These are phyloP conservation scores for Alcedo atthis DNA, from an alignment of 2,797 vertebrate species.

Conservation along the genomic window DNA sequence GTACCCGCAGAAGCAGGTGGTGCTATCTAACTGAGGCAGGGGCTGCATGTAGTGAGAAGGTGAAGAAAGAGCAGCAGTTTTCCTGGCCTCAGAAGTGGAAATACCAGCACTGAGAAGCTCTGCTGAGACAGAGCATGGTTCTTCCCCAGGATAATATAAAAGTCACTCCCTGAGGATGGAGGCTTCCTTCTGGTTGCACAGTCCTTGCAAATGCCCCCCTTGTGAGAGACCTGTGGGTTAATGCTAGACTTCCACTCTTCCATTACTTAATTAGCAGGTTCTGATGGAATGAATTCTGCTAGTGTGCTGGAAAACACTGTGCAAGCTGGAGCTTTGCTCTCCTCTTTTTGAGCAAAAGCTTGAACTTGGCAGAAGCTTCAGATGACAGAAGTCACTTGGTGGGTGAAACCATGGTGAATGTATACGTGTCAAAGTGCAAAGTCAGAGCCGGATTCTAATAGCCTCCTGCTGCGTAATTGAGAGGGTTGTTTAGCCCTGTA, in stretches of 20 bases:
- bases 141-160: neutral
- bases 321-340: neutral
- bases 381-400: neutral
- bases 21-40: neutral
- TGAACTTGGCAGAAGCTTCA: neutral
- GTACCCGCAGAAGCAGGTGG: neutral
- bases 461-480: neutral
- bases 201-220: neutral
- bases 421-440: neutral
- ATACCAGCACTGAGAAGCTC: neutral
- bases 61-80: neutral
- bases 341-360: neutral
- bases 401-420: neutral
- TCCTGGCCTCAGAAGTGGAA: constrained; percentile 19
- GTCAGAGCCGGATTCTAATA: neutral
- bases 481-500: neutral
- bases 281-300: neutral
- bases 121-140: neutral
- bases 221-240: neutral
- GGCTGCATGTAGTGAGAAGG: neutral
- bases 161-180: neutral
- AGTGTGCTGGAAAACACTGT: neutral
- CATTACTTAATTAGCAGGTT: neutral
- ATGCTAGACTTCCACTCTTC: neutral
- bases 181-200: neutral